Percentiles rank a stretch among this genome's conserved stretches.
Evolutionary conservation across 1,140 invertebrate species (phyloP).

Genomic region (Sycobia sp.): DNA sequence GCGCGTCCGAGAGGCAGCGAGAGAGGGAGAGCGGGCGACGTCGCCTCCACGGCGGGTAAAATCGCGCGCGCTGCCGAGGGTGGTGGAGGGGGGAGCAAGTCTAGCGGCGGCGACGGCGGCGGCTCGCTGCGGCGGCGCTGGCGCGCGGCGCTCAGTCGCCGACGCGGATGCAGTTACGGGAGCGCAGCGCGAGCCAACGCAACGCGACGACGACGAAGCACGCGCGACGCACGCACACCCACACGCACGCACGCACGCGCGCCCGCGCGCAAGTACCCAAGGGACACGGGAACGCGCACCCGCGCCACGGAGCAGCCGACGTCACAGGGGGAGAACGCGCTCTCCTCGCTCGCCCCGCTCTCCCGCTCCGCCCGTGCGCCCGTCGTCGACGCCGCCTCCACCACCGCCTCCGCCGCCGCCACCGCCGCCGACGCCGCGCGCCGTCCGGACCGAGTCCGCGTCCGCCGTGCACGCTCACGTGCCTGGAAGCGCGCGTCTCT

Average conservation of each 20-base stretch:
- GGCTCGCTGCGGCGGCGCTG: constrained; percentile 48
- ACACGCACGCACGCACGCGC: no score
- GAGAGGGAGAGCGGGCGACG: constrained; percentile 2
- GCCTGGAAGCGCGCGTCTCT: no score
- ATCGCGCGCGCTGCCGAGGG: constrained; percentile 18
- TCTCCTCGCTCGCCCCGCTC: background rate
- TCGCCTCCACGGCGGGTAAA: constrained; percentile 28
- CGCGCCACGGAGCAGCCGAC: background rate
- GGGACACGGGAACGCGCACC: no score
- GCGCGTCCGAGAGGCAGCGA: background rate
- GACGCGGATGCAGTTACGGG: constrained; percentile 63
- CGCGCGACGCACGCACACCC: background rate
- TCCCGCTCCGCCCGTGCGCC: background rate
- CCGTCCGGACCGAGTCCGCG: no score
- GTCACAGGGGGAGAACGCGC: background rate
- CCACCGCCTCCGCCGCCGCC: background rate
- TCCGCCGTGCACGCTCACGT: no score
- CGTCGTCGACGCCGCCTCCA: background rate
- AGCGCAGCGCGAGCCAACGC: constrained; percentile 63
- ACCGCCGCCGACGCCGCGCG: background rate
- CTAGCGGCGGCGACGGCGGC: constrained; percentile 38
- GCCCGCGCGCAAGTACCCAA: background rate
- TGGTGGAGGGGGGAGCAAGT: constrained; percentile 9
- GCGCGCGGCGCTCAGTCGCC: constrained; percentile 32
- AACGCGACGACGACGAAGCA: constrained; percentile 53